Evolutionary conservation across 1,140 invertebrate species (phyloP).

Genomic region (Helicoverpa zea): DNA sequence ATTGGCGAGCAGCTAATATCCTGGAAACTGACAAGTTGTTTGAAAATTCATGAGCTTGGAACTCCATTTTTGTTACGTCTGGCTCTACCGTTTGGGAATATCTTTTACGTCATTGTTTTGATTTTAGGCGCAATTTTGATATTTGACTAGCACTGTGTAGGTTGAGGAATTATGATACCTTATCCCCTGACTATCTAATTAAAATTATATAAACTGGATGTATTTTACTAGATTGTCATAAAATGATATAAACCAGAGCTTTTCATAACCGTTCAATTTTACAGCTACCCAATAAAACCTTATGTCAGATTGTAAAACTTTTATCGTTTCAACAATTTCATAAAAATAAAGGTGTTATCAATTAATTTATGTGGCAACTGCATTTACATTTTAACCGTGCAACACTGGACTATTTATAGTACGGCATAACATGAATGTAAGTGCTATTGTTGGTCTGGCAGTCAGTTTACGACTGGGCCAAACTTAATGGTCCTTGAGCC

Average conservation of each 20-base stretch:
- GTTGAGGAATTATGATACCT: too few relatives aligned
- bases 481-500: conserved; percentile 18
- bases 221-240: too few relatives aligned
- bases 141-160: too few relatives aligned
- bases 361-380: not conserved
- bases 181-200: too few relatives aligned
- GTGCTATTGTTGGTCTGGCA: conserved; percentile 1
- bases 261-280: not conserved
- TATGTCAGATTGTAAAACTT: not conserved
- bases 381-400: conserved; percentile 11
- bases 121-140: not conserved
- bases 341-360: not conserved
- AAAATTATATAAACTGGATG: too few relatives aligned
- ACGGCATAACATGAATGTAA: conserved; percentile 13
- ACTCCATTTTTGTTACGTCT: conserved; percentile 25
- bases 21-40: conserved; percentile 57
- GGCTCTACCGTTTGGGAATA: not conserved
- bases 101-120: not conserved
- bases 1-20: conserved; percentile 59
- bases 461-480: conserved; percentile 11
- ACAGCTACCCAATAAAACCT: not conserved
- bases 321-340: not conserved
- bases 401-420: conserved; percentile 13
- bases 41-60: conserved; percentile 58
- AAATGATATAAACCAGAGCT: too few relatives aligned